Base-by-base conservation (phyloP, 2,888 invertebrate genomes). In the Stomorhina lunata region DNA sequence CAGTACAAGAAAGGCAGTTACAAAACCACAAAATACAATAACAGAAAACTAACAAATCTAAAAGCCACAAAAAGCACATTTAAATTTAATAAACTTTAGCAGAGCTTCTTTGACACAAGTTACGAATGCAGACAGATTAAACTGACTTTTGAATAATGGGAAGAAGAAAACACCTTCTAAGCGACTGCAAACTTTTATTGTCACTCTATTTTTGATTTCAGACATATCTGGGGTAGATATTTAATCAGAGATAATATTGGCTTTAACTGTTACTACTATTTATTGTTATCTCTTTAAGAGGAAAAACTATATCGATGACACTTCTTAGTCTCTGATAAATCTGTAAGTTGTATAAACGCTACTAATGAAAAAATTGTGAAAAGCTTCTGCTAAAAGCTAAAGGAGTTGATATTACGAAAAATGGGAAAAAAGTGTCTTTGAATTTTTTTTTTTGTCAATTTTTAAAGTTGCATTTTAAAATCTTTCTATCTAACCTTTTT, bases 1-100 rank as follows among this genome's bases (percentile, higher is more conserved):
- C 72, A 80, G 65, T 61, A 61, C 71, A 65, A 53, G 77, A 77
- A 77, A 66, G 77, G 77, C 40, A 61, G 61, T 72, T 55, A 72
- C 65, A 48, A 17, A 32, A 63, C 27, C 20, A 57, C 17, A 27
- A 50, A 53, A 63, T n/a, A 72, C 34, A 72, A 61, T 9, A 50
- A 20, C n/a, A 27, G 29, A 4, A 72, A 50, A 72, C 48, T 9
- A 50, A 20, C n/a, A 27, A 40, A 4, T 43, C 10, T 50, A 63
- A 66, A 50, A 71, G 20, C 34, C 59, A 45, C 66, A 61, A 81
- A 77, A 72, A 73, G 45, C n/a, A 45, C 61, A 77, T 73, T 77
- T 71, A 48, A 75, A 73, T 61, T 53, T 72, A 40, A 73, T 73
- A 61, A 72, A 45, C 72, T 66, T 12, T 7, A 40, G 20, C 37